phyloP scores from a whole-genome alignment of 2,113 vertebrate species.

The Argyrosomus japonicus region DNA sequence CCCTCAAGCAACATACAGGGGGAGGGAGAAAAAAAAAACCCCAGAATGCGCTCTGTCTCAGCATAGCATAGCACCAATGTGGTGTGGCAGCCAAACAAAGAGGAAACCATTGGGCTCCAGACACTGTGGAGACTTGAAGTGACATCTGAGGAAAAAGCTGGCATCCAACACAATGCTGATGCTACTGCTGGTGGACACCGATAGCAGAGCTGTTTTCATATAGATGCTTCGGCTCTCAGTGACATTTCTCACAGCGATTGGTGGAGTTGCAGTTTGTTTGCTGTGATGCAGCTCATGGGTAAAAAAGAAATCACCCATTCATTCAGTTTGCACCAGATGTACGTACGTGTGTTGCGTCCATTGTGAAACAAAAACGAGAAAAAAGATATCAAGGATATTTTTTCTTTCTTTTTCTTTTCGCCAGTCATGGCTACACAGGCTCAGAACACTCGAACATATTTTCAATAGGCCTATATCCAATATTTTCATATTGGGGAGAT shows the following conservation, averaged over 20 bases:
- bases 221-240: neutral
- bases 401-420: neutral
- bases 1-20: constrained; percentile 70
- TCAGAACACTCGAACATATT: neutral
- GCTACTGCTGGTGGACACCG: constrained; percentile 32
- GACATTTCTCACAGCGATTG: constrained; percentile 17
- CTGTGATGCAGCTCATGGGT: constrained; percentile 2
- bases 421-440: neutral
- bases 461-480: too few relatives aligned
- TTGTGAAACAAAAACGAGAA: neutral
- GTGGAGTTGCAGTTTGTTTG: constrained; percentile 5
- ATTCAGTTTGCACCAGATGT: neutral
- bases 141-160: constrained; percentile 43
- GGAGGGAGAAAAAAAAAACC: constrained; percentile 51
- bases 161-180: constrained; percentile 29
- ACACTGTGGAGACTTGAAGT: constrained; percentile 43
- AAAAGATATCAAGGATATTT: neutral
- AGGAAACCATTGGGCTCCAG: constrained; percentile 48
- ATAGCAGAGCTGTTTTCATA: constrained; percentile 17
- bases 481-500: too few relatives aligned
- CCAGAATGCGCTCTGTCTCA: constrained; percentile 71
- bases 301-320: neutral
- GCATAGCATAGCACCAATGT: constrained; percentile 49
- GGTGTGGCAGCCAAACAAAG: constrained; percentile 57
- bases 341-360: neutral